Base-by-base conservation (phyloP, 2,113 vertebrate genomes). In the Cyprinodon variegatus region DNA sequence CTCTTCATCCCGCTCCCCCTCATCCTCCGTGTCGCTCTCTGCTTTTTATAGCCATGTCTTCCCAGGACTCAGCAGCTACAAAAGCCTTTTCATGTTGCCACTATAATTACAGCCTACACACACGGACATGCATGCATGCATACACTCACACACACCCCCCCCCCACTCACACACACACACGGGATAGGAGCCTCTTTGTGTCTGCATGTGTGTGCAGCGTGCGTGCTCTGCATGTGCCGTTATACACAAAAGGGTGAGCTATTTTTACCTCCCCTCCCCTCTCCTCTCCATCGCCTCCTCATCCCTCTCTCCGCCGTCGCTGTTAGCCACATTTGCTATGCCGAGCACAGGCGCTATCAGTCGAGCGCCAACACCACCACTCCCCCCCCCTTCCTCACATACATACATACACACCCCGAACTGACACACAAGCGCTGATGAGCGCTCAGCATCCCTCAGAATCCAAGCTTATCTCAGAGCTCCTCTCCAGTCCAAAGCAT, bases 11-110 rank as follows among this genome's bases (percentile, higher is more conserved):
- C 46, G 61, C 61, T 36, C 69, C 66, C 65, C 67, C 76, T 66
- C 83, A 77, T 63, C 82, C 65, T 53, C 69, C 70, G 50, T 74
- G 80, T 88, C 86, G 75, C 86, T 90, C 86, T 90, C 80, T 84
- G 89, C 91, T 94, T 93, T 94, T 93, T 93, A 92, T 93, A 93
- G 92, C 89, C 80, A 84, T 86, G 87, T 92, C 90, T 92, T 94
- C 91, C 88, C 91, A 89, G 89, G 90, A 87, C 91, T 91, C 89
- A 63, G 86, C 88, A 88, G 88, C 88, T 93, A 91, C 92, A 92
- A 90, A 91, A 94, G 86, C 89, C 91, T 91, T 93, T 93, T 92
- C 91, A 92, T 92, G 91, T 93, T 91, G 85, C 89, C 88, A 89
- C 90, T 90, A 93, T 94, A 92, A 92, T 94, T 93, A 93, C 90